Conservation (phyloP, 2,797 vertebrate species). For the Sylvilagus floridanus region DNA sequence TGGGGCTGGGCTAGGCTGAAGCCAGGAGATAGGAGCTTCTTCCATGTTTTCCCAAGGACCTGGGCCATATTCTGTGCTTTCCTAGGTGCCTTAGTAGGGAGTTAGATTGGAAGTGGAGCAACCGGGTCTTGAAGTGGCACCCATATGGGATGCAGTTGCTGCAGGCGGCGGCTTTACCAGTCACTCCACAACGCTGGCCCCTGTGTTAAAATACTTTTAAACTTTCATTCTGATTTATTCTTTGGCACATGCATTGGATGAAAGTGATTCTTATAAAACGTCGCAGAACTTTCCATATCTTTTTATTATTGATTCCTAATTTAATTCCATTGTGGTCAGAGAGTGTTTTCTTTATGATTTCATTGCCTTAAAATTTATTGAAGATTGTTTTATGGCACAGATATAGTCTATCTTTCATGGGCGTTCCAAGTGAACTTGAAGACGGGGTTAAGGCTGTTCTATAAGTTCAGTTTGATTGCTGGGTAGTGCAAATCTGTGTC, state of each 20-base stretch:
- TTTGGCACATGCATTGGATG: background rate
- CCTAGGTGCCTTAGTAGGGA: too few relatives aligned
- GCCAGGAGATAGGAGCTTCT: too few relatives aligned
- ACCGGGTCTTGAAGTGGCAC: too few relatives aligned
- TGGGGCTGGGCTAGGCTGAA: too few relatives aligned
- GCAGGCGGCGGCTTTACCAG: too few relatives aligned
- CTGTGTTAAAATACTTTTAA: background rate
- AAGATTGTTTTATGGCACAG: background rate
- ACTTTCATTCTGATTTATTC: background rate
- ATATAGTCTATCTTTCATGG: background rate
- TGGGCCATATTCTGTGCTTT: too few relatives aligned
- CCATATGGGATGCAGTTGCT: too few relatives aligned
- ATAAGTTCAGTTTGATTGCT: background rate
- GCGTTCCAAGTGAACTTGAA: background rate
- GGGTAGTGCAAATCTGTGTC: background rate
- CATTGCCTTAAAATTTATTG: constrained; percentile 14
- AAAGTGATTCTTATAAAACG: background rate
- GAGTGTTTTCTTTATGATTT: background rate
- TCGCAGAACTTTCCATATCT: background rate
- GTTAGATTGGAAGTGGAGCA: too few relatives aligned
- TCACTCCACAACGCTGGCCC: too few relatives aligned
- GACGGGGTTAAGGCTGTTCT: background rate
- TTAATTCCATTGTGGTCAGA: background rate
- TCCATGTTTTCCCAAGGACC: too few relatives aligned
- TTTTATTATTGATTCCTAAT: constrained; percentile 15